Conservation (phyloP, 2,888 invertebrate species). For the Zygogramma bicolorata region DNA sequence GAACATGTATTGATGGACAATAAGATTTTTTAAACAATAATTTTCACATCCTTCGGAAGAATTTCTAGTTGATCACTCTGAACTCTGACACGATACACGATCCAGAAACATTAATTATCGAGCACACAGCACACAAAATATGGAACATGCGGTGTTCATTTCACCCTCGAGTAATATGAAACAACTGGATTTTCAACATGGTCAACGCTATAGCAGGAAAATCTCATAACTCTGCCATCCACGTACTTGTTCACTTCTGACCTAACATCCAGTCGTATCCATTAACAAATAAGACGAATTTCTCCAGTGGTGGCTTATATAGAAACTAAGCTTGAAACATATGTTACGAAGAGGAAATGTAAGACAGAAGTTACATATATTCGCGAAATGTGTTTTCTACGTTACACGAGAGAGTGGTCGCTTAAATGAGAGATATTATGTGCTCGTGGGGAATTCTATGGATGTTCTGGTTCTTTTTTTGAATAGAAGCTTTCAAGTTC, state of each 20-base stretch:
- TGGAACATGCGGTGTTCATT: neutral
- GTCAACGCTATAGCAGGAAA: neutral
- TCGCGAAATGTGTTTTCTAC: neutral
- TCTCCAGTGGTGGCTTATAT: neutral
- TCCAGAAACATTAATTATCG: neutral
- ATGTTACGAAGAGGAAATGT: neutral
- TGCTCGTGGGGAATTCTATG: neutral
- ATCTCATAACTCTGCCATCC: neutral
- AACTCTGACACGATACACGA: too few species aligned
- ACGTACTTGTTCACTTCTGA: neutral
- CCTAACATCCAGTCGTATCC: neutral
- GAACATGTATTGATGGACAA: too few species aligned
- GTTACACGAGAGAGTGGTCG: neutral
- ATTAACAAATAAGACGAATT: neutral
- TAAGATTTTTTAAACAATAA: too few species aligned
- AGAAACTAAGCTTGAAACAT: neutral
- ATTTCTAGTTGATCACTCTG: too few species aligned
- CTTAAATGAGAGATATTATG: neutral
- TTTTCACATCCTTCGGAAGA: too few species aligned
- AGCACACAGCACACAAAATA: neutral
- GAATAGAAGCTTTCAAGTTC: neutral
- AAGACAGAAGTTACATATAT: neutral
- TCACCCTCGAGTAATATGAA: too few species aligned
- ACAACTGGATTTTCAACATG: neutral
- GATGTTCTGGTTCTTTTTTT: neutral